Evolutionary conservation across 2,888 invertebrate species (phyloP).

Genomic region (Drosophila infuscata): DNA sequence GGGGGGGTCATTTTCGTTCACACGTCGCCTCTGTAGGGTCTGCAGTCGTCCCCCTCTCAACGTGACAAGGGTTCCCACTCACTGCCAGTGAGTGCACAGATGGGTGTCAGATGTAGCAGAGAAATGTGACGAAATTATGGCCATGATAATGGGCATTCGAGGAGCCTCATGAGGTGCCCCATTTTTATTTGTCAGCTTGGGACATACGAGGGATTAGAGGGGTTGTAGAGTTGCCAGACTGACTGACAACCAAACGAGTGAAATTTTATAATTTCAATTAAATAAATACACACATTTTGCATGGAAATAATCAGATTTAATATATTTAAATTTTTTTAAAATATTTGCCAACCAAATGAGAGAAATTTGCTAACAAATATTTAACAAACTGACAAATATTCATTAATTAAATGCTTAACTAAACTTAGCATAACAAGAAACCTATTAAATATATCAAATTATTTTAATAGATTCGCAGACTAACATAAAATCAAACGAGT

Average conservation of each 20-base stretch:
- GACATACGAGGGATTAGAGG: slow-evolving; percentile 7
- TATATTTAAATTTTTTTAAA: not conserved
- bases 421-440: not conserved
- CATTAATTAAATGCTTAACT: not conserved
- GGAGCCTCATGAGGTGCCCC: slow-evolving; percentile 38
- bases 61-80: slow-evolving; percentile 65
- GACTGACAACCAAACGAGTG: not conserved
- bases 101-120: slow-evolving; percentile 63
- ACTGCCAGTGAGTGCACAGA: slow-evolving; percentile 39
- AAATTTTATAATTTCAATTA: not conserved
- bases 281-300: not conserved
- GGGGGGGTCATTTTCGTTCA: slow-evolving; percentile 52
- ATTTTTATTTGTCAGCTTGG: slow-evolving; percentile 53
- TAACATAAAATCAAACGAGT: not conserved
- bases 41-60: slow-evolving; percentile 1
- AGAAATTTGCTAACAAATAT: not conserved
- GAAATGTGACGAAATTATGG: slow-evolving; percentile 49
- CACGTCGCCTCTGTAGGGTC: slow-evolving; percentile 49
- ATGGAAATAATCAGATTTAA: not conserved
- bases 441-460: not conserved
- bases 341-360: not conserved
- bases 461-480: not conserved
- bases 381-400: not conserved
- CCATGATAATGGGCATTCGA: slow-evolving; percentile 41
- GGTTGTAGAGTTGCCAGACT: slow-evolving; percentile 17